These are phyloP conservation scores for Caenorhabditis afra DNA, from an alignment of 2,888 invertebrate species.

Conservation along the genomic window DNA sequence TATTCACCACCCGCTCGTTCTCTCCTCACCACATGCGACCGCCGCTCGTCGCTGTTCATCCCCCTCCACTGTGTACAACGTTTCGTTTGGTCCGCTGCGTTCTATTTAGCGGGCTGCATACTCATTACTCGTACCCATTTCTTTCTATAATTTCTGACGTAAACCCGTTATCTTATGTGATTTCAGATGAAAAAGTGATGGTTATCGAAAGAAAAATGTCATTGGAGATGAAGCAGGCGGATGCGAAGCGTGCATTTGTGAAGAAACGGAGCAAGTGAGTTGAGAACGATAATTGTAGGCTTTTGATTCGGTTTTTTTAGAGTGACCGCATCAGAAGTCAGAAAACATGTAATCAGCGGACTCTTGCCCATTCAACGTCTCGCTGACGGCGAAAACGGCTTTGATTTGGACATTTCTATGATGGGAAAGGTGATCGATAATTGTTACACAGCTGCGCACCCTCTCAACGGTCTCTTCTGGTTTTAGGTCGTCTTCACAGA, in stretches of 20 bases:
- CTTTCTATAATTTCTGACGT: too few species aligned
- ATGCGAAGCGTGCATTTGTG: slow-evolving; percentile 58
- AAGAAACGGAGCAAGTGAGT: slow-evolving; percentile 60
- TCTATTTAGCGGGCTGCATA: slow-evolving; percentile 9
- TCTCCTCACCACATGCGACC: too few species aligned
- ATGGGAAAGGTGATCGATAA: slow-evolving; percentile 47
- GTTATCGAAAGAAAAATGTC: slow-evolving; percentile 46
- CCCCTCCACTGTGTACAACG: slow-evolving; percentile 23
- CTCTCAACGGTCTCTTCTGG: neutral
- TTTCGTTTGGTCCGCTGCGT: slow-evolving; percentile 37
- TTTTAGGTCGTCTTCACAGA: slow-evolving; percentile 43
- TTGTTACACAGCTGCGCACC: slow-evolving; percentile 35
- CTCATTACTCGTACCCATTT: too few species aligned
- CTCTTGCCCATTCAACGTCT: slow-evolving; percentile 49
- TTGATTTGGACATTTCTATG: slow-evolving; percentile 48
- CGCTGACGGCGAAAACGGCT: slow-evolving; percentile 41
- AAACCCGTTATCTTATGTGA: too few species aligned
- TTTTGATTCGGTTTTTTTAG: slow-evolving; percentile 18
- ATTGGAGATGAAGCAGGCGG: slow-evolving; percentile 39
- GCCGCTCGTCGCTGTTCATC: slow-evolving; percentile 7
- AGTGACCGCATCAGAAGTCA: slow-evolving; percentile 54
- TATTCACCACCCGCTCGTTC: neutral
- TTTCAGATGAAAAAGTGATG: slow-evolving; percentile 38
- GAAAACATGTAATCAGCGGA: slow-evolving; percentile 58
- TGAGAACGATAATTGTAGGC: neutral